These are phyloP conservation scores for Eulacestoma nigropectus DNA, from an alignment of 2,113 vertebrate species.

Conservation along the genomic window DNA sequence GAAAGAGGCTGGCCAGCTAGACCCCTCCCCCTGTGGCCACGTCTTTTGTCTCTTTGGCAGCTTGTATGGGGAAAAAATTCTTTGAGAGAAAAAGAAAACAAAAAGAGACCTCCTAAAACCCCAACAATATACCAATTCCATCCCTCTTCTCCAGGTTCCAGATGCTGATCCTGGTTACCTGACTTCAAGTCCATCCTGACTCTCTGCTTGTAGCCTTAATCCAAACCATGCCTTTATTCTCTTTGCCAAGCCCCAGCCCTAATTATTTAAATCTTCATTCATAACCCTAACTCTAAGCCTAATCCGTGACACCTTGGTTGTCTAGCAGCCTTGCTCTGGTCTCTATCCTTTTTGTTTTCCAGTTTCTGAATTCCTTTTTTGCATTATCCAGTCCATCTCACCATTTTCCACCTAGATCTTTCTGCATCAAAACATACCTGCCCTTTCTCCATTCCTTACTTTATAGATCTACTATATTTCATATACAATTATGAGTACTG, in stretches of 20 bases:
- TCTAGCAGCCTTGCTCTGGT: not conserved
- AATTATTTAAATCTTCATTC: rapidly evolving
- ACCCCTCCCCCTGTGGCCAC: too few species aligned
- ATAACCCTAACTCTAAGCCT: not conserved
- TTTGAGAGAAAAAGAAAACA: too few species aligned
- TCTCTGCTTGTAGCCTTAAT: not conserved
- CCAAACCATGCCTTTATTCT: not conserved
- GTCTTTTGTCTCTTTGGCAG: too few species aligned
- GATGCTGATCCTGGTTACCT: not conserved
- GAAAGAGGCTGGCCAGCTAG: too few species aligned
- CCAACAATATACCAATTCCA: too few species aligned
- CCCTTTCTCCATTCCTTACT: not conserved
- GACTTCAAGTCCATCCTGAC: not conserved
- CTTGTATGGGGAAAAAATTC: too few species aligned
- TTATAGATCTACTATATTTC: not conserved
- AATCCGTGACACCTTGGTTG: not conserved
- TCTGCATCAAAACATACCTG: not conserved
- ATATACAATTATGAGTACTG: not conserved
- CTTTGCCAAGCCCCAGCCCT: not conserved
- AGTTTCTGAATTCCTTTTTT: not conserved
- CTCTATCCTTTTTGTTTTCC: not conserved
- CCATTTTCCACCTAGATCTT: not conserved
- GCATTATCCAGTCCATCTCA: not conserved
- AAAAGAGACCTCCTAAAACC: too few species aligned
- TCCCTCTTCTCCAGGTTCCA: not conserved